Conservation (phyloP, 2,113 vertebrate genomes). For the Hylia prasina region DNA sequence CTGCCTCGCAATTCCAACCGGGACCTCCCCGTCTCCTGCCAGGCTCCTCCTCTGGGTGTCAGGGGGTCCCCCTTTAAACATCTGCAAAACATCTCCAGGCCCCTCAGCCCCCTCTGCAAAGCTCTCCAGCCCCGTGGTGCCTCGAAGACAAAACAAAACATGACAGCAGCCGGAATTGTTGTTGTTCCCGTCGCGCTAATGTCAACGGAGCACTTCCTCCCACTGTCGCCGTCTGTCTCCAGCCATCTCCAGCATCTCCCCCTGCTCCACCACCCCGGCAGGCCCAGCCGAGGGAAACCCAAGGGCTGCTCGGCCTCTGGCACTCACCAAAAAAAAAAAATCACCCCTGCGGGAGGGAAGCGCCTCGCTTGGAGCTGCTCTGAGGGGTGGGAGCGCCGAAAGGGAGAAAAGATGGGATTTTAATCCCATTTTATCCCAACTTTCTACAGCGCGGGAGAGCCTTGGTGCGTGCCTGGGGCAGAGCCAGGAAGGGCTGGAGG, state of each 20-base stretch:
- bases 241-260: not conserved
- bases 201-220: constrained; percentile 34
- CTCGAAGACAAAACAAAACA: constrained; percentile 48
- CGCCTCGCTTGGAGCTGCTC: not conserved
- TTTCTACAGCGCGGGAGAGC: not conserved
- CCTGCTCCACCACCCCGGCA: not conserved
- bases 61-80: not conserved
- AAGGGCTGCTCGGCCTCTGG: not conserved
- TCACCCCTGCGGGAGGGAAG: not conserved
- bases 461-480: not conserved
- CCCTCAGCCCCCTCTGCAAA: not conserved
- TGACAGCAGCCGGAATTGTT: constrained; percentile 35
- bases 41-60: not conserved
- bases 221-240: not conserved
- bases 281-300: not conserved
- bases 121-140: constrained; percentile 25
- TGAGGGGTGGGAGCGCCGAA: rapidly evolving
- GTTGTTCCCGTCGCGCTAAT: constrained; percentile 28
- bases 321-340: not conserved
- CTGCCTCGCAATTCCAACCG: rapidly evolving
- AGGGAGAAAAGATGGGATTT: not conserved
- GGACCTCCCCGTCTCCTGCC: not conserved
- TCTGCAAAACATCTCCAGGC: constrained; percentile 38
- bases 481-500: not conserved
- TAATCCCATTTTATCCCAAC: not conserved